These are phyloP conservation scores for Arctia plantaginis DNA, from an alignment of 2,888 invertebrate genomes.

Conservation along the genomic window DNA sequence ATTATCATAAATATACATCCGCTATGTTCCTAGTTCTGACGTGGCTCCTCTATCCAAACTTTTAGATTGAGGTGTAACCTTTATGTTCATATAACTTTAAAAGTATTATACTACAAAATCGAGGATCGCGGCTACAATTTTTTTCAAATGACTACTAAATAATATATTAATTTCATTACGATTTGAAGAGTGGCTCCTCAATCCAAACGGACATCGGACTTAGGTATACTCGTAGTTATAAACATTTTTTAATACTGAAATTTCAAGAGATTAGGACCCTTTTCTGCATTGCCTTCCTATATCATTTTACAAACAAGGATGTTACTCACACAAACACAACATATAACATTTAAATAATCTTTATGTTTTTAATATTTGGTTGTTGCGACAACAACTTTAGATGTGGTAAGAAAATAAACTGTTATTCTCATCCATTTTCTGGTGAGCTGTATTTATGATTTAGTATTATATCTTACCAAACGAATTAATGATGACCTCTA, in stretches of 20 bases:
- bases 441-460: slow-evolving; percentile 1
- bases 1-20: too few species aligned
- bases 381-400: neutral
- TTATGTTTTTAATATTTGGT: neutral
- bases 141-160: too few species aligned
- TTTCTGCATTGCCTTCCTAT: neutral
- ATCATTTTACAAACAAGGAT: neutral
- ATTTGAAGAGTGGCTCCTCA: too few species aligned
- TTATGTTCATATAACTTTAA: too few species aligned
- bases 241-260: neutral
- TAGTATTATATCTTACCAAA: slow-evolving; percentile 1
- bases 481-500: neutral
- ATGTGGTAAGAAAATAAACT: neutral
- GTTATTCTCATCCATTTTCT: neutral
- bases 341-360: neutral
- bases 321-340: neutral
- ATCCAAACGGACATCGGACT: too few species aligned
- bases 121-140: too few species aligned
- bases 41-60: too few species aligned
- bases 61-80: too few species aligned
- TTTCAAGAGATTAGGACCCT: neutral
- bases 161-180: too few species aligned
- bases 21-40: too few species aligned
- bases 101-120: too few species aligned
- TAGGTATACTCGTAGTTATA: too few species aligned